These are phyloP conservation scores for Mactra quadrangularis DNA, from an alignment of 1,140 invertebrate genomes.

Conservation along the genomic window DNA sequence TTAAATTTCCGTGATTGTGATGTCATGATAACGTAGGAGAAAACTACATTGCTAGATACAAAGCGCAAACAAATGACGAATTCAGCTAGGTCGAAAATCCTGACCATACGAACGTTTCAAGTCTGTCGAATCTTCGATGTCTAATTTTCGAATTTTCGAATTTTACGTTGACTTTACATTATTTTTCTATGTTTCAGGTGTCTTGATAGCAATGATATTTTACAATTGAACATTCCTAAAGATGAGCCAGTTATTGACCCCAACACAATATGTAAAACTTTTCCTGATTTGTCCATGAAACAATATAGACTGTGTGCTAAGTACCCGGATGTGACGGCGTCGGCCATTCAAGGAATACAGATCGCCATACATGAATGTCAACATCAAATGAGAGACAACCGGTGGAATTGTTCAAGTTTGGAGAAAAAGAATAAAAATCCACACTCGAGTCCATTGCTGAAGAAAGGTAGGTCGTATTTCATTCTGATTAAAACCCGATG, in stretches of 20 bases:
- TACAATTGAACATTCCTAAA: conserved; percentile 77
- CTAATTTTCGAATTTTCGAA: too few relatives aligned
- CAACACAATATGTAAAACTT: conserved; percentile 81
- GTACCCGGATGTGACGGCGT: conserved; percentile 94
- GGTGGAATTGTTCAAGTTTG: conserved; percentile 83
- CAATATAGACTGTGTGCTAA: conserved; percentile 93
- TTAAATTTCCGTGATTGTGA: too few relatives aligned
- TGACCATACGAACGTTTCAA: too few relatives aligned
- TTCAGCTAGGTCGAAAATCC: too few relatives aligned
- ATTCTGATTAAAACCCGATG: too few relatives aligned
- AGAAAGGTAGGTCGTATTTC: conserved; percentile 78
- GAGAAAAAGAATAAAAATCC: conserved; percentile 89
- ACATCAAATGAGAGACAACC: conserved; percentile 78
- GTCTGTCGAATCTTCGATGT: too few relatives aligned
- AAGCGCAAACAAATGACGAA: too few relatives aligned
- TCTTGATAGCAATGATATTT: conserved; percentile 77
- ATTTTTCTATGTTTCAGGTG: conserved; percentile 67
- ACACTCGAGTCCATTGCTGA: conserved; percentile 92
- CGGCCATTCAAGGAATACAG: conserved; percentile 93
- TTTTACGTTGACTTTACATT: too few relatives aligned
- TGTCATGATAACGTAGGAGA: too few relatives aligned
- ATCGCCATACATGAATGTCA: conserved; percentile 89
- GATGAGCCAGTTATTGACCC: conserved; percentile 79
- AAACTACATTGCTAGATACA: too few relatives aligned
- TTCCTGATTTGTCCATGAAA: conserved; percentile 90